These are phyloP conservation scores for Tenrec ecaudatus DNA, from an alignment of 2,113 vertebrate species.

Conservation along the genomic window DNA sequence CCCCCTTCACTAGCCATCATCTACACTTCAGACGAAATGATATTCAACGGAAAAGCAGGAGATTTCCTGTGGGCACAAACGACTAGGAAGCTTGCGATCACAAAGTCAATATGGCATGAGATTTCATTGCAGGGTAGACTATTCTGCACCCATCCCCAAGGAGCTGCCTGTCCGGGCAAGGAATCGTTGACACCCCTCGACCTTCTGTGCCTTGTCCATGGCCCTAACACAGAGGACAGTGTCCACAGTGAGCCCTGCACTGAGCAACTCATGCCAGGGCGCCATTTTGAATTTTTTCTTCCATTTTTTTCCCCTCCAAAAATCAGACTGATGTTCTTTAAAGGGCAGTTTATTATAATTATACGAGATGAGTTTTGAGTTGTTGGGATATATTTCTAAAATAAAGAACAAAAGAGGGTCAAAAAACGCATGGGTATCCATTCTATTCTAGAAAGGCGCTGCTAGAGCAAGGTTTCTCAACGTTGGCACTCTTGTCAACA, in stretches of 20 bases:
- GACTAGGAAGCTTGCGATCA: not conserved
- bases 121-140: not conserved
- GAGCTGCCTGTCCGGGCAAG: not conserved
- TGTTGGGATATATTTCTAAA: not conserved
- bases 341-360: not conserved
- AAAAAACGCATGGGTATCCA: not conserved
- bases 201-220: conserved; percentile 37
- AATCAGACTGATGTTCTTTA: not conserved
- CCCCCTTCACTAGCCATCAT: not conserved
- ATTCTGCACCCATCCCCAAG: not conserved
- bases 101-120: not conserved
- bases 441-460: not conserved
- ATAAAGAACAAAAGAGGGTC: not conserved
- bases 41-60: conserved; percentile 1
- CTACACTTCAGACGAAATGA: conserved; percentile 2
- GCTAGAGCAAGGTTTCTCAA: not conserved
- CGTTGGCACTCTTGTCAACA: too few species aligned
- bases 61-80: conserved; percentile 2
- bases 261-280: not conserved
- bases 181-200: not conserved
- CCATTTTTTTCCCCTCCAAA: not conserved
- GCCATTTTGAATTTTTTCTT: not conserved
- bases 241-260: not conserved
- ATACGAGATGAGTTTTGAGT: not conserved
- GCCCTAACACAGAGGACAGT: conserved; percentile 13